A percentile compares a stretch with the other conserved stretches of the same genome.
Conservation (phyloP, 2,888 invertebrate species). For the Alloplasta piceator region DNA sequence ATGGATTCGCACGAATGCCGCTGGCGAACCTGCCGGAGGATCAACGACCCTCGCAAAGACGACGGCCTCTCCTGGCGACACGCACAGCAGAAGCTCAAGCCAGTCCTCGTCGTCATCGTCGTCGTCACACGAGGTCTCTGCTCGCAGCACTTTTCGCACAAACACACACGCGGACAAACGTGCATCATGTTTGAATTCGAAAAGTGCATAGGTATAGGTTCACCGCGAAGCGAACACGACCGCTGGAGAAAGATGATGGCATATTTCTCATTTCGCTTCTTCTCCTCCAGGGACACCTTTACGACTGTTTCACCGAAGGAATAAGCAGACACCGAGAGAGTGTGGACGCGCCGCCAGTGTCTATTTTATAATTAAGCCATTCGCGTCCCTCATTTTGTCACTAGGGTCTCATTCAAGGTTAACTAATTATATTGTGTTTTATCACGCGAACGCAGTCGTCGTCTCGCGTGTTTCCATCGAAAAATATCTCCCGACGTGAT, state of each 20-base stretch:
- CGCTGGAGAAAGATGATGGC: slow-evolving; percentile 30
- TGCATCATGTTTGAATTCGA: slow-evolving; percentile 7
- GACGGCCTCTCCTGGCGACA: slow-evolving; percentile 56
- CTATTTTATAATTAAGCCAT: slow-evolving; percentile 46
- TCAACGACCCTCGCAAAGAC: slow-evolving; percentile 65
- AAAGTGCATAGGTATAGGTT: background rate
- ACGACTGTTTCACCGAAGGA: slow-evolving; percentile 38
- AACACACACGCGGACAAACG: slow-evolving; percentile 12
- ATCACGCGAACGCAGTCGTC: background rate
- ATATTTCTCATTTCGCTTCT: slow-evolving; percentile 51
- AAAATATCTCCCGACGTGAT: too few relatives aligned
- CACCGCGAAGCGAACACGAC: background rate
- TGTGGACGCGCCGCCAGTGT: slow-evolving; percentile 10
- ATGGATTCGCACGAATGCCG: slow-evolving; percentile 60
- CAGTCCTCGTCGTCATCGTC: background rate
- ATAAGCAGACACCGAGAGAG: slow-evolving; percentile 20
- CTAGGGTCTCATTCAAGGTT: slow-evolving; percentile 1
- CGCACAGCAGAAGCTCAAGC: slow-evolving; percentile 23
- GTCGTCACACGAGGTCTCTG: slow-evolving; percentile 40
- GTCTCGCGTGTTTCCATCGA: too few relatives aligned
- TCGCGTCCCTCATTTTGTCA: slow-evolving; percentile 33
- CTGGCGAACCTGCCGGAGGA: slow-evolving; percentile 62
- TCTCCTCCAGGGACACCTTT: slow-evolving; percentile 17
- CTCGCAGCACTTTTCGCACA: slow-evolving; percentile 24
- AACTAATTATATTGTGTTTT: slow-evolving; percentile 41